Percentiles rank a stretch among this genome's conserved stretches.
Evolutionary conservation across 1,140 invertebrate genomes (phyloP).

Genomic region (Parasteatoda tepidariorum): DNA sequence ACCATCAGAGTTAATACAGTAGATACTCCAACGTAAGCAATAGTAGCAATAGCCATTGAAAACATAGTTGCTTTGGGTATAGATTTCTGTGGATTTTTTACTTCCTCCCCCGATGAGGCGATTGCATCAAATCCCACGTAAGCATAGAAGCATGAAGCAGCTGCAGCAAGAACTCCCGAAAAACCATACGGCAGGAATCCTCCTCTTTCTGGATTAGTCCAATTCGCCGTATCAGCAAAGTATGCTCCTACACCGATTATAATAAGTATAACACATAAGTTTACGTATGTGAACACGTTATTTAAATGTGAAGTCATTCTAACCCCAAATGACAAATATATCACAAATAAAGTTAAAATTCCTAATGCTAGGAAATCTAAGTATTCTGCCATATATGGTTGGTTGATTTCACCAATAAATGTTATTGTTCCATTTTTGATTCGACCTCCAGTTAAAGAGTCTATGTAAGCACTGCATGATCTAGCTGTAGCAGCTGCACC

Average conservation of each 20-base stretch:
- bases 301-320: conserved; percentile 87
- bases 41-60: conserved; percentile 64
- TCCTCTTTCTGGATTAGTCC: conserved; percentile 74
- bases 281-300: conserved; percentile 80
- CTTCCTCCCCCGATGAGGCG: conserved; percentile 67
- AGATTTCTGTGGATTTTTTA: conserved; percentile 64
- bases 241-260: conserved; percentile 83
- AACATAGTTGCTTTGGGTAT: conserved; percentile 66
- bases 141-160: conserved; percentile 87
- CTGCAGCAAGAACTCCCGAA: conserved; percentile 75
- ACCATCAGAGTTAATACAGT: conserved; percentile 85
- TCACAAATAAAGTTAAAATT: conserved; percentile 64
- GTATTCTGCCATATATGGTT: conserved; percentile 22
- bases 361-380: conserved; percentile 65
- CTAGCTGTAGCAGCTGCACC: conserved; percentile 89
- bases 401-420: neutral
- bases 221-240: conserved; percentile 83
- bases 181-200: conserved; percentile 88
- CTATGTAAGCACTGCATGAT: conserved; percentile 69
- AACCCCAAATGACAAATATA: conserved; percentile 78
- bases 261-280: conserved; percentile 66
- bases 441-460: conserved; percentile 20
- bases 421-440: conserved; percentile 1
- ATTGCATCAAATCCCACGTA: conserved; percentile 65
- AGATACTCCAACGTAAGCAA: conserved; percentile 75